These are phyloP conservation scores for Aproaerema taeniolella DNA, from an alignment of 2,888 invertebrate species.

Conservation along the genomic window DNA sequence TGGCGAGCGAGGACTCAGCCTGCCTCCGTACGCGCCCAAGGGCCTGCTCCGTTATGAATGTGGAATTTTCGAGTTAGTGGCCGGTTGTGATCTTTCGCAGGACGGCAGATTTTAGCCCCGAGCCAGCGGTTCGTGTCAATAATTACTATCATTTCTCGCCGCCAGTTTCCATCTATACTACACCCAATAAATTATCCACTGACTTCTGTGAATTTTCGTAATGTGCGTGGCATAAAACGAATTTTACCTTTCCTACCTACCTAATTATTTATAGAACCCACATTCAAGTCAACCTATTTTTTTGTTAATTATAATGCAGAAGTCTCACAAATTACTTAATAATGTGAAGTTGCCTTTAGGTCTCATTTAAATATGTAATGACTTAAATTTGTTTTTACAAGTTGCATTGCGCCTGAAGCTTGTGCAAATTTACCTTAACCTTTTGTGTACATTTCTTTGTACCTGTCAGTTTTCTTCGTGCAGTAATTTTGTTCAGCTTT, in stretches of 20 bases:
- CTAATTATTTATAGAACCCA: constrained; percentile 19
- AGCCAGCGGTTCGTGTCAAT: constrained; percentile 66
- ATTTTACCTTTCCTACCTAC: constrained; percentile 46
- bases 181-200: constrained; percentile 54
- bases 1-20: constrained; percentile 38
- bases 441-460: too few species aligned
- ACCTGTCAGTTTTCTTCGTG: too few species aligned
- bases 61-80: constrained; percentile 70
- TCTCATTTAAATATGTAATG: background rate
- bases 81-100: constrained; percentile 55
- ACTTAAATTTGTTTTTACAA: background rate
- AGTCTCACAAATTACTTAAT: constrained; percentile 8
- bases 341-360: constrained; percentile 2
- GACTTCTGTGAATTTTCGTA: constrained; percentile 67
- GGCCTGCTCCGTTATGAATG: constrained; percentile 61
- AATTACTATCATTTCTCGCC: constrained; percentile 68
- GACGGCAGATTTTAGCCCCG: constrained; percentile 42
- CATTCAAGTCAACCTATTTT: constrained; percentile 2
- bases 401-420: too few species aligned
- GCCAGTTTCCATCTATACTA: constrained; percentile 54
- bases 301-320: constrained; percentile 2
- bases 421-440: too few species aligned
- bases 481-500: constrained; percentile 17
- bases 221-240: constrained; percentile 53
- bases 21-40: constrained; percentile 49